phyloP scores from a whole-genome alignment of 1,140 invertebrate genomes.

The Drosophila pallidifrons region DNA sequence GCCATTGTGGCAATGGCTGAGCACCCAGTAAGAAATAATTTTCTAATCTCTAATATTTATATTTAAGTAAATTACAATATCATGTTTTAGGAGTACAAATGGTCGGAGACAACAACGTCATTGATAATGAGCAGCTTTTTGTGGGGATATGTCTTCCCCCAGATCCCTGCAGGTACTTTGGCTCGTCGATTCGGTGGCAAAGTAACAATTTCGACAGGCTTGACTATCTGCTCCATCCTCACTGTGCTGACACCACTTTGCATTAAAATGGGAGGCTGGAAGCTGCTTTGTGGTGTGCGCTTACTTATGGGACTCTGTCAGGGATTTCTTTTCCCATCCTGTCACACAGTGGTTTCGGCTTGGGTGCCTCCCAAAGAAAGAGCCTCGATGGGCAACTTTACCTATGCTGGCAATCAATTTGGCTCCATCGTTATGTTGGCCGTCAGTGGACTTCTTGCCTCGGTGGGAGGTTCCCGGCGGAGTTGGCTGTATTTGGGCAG shows the following conservation, averaged over 20 bases:
- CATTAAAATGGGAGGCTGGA: conserved; percentile 85
- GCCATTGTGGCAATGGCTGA: conserved; percentile 89
- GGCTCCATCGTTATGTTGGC: conserved; percentile 90
- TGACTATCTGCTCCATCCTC: conserved; percentile 74
- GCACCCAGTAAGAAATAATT: conserved; percentile 52
- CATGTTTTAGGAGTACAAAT: conserved; percentile 34
- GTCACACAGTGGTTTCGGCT: conserved; percentile 91
- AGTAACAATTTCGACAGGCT: conserved; percentile 36
- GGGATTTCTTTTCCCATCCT: conserved; percentile 91
- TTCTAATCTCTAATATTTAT: too few species aligned
- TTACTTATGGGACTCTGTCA: conserved; percentile 91
- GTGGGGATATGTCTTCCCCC: conserved; percentile 86
- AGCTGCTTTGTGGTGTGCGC: conserved; percentile 87
- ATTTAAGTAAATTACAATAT: background rate
- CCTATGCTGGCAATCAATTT: conserved; percentile 88
- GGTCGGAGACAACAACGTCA: conserved; percentile 42
- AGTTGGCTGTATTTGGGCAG: conserved; percentile 87
- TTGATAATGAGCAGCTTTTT: conserved; percentile 88
- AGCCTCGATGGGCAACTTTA: conserved; percentile 86
- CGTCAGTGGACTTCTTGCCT: conserved; percentile 88
- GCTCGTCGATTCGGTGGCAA: conserved; percentile 88
- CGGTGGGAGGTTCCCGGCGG: conserved; percentile 89
- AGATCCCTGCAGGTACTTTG: conserved; percentile 88
- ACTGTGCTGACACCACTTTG: conserved; percentile 84
- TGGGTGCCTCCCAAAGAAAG: conserved; percentile 89